A percentile compares a stretch with the other conserved stretches of the same genome.
phyloP scores from a whole-genome alignment of 2,888 invertebrate species.

The Phanerotoma sp. region DNA sequence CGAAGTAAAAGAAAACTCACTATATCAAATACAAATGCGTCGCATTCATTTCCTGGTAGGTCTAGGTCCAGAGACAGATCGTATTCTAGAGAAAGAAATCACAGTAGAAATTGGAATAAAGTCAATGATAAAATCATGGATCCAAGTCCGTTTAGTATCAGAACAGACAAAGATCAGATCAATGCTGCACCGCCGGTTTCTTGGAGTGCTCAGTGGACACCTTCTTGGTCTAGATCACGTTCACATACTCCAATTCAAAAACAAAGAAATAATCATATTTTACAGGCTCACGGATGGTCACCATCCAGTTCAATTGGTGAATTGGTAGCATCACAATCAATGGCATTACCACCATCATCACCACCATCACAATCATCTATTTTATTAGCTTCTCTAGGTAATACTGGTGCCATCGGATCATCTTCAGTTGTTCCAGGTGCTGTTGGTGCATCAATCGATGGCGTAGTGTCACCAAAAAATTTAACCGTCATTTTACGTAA shows the following conservation, averaged over 20 bases:
- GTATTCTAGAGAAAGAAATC: slow-evolving; percentile 43
- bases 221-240: slow-evolving; percentile 65
- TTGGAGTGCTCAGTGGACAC: slow-evolving; percentile 57
- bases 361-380: slow-evolving; percentile 52
- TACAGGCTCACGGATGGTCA: slow-evolving; percentile 59
- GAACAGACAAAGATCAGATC: slow-evolving; percentile 30
- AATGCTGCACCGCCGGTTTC: slow-evolving; percentile 42
- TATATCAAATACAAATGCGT: slow-evolving; percentile 37
- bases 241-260: slow-evolving; percentile 56
- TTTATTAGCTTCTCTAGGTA: not conserved
- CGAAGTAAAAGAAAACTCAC: slow-evolving; percentile 51
- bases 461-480: slow-evolving; percentile 59
- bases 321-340: not conserved
- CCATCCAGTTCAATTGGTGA: slow-evolving; percentile 55
- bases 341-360: slow-evolving; percentile 58
- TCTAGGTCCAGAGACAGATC: slow-evolving; percentile 40
- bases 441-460: slow-evolving; percentile 41
- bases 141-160: slow-evolving; percentile 12
- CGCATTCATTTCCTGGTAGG: slow-evolving; percentile 33
- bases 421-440: not conserved
- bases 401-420: not conserved
- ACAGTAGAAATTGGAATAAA: slow-evolving; percentile 50
- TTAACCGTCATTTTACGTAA: slow-evolving; percentile 65
- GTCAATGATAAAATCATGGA: slow-evolving; percentile 41
- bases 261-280: slow-evolving; percentile 13